Base-by-base conservation (phyloP, 2,113 vertebrate genomes). In the Ariopsis seemanni region DNA sequence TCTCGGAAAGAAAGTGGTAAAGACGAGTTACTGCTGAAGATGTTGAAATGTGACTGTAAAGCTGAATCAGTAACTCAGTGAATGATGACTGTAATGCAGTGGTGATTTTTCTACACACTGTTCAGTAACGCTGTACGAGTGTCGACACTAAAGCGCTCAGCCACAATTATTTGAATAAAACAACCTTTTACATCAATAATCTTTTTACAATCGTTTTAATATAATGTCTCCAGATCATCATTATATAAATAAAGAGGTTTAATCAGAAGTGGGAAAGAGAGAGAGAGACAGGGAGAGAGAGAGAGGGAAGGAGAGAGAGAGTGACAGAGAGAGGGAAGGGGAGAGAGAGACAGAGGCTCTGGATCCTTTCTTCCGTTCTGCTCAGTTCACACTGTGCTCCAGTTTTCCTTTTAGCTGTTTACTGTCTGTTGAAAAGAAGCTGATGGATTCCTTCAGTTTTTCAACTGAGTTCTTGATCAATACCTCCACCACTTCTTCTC, bases 1-100 rank as follows among this genome's bases (percentile, higher is more conserved):
- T 58, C 65, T 3, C 15, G 60, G 83, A 30, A n/a, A 11, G 30
- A 82, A 60, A 50, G 90, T 12, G 85, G 82, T 67, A 52, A 90
- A 82, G 91, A 91, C 18, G 79, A 93, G 88, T 87, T 94, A 92
- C 89, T 92, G 90, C 88, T 48, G 48, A 83, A 92, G 84, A 8
- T 4, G 34, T 74, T 48, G 48, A 20, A 52, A 12, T n/a, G 10
- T 52, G 22, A 77, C 48, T 52, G 69, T 69, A n/a, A 22, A 25
- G 1, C 0, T 72, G 83, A 85, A 82, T 69, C 12, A 5, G 5
- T 71, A 55, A 15, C 22, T 77, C 58, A 67, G 0, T 75, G 10
- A 48, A 82, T 75, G 52, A 53, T 71, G 67, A 78, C 69, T 2
- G 57, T 65, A 55, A 25, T 25, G 17, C 58, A 63, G 58, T 11